phyloP scores from a whole-genome alignment of 2,113 vertebrate genomes.

The Heterotis niloticus region DNA sequence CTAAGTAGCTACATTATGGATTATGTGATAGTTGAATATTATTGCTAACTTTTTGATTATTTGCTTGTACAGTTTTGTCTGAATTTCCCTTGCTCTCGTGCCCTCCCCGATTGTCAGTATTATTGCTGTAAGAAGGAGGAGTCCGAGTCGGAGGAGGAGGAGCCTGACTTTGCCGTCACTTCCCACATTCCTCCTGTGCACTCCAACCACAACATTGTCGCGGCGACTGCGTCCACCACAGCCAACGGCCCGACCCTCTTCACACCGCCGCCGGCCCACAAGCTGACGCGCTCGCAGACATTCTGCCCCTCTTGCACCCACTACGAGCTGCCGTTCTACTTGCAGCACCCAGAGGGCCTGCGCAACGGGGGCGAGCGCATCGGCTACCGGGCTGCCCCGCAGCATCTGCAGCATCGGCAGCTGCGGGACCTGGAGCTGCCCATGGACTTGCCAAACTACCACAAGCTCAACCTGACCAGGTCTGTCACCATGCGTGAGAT shows the following conservation, averaged over 20 bases:
- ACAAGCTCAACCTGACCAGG: conserved; percentile 82
- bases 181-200: conserved; percentile 83
- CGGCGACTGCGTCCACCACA: conserved; percentile 62
- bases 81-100: conserved; percentile 1
- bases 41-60: not conserved
- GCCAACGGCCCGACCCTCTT: conserved; percentile 83
- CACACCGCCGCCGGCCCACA: conserved; percentile 72
- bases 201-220: conserved; percentile 82
- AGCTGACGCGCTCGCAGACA: conserved; percentile 68
- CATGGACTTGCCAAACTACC: conserved; percentile 68
- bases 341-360: conserved; percentile 72
- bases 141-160: conserved; percentile 92
- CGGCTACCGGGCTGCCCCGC: conserved; percentile 68
- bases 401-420: conserved; percentile 70
- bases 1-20: too few relatives aligned
- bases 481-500: conserved; percentile 92
- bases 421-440: conserved; percentile 81
- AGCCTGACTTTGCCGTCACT: conserved; percentile 90
- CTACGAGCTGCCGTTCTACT: conserved; percentile 83
- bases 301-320: conserved; percentile 81
- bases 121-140: conserved; percentile 95
- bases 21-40: not conserved
- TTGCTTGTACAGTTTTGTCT: not conserved
- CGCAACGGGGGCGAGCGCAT: conserved; percentile 69
- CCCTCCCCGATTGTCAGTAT: conserved; percentile 65